Evolutionary conservation across 1,140 invertebrate genomes (phyloP).

Genomic region (Drosophila truncata): DNA sequence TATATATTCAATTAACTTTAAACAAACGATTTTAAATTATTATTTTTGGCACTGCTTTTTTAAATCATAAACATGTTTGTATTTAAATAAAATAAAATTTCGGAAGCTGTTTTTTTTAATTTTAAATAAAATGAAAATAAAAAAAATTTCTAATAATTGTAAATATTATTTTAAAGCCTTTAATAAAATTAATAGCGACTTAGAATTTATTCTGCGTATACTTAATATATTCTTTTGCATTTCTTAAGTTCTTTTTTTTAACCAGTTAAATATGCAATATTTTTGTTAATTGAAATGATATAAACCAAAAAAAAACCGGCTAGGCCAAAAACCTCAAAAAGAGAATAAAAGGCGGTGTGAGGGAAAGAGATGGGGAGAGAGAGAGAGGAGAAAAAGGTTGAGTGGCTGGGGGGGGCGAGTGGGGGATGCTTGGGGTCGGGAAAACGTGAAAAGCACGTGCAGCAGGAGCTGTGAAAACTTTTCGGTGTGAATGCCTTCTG

Average conservation of each 20-base stretch:
- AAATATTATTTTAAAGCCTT: not conserved
- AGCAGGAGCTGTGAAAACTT: slow-evolving; percentile 52
- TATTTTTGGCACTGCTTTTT: no score
- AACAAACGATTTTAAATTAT: no score
- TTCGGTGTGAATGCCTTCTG: slow-evolving; percentile 82
- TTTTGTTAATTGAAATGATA: slow-evolving; percentile 34
- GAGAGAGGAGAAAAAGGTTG: not conserved
- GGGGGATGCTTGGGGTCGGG: slow-evolving; percentile 22
- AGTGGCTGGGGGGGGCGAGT: not conserved
- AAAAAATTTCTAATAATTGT: no score
- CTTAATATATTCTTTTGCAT: no score
- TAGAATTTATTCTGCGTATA: no score
- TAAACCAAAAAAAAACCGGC: slow-evolving; percentile 44
- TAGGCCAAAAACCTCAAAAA: slow-evolving; percentile 20
- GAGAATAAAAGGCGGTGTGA: not conserved
- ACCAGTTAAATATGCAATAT: slow-evolving; percentile 29
- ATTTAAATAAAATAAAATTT: no score
- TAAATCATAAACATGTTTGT: no score
- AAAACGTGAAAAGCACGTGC: slow-evolving; percentile 74
- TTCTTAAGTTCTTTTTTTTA: no score
- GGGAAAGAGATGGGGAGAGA: not conserved
- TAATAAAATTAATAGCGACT: no score
- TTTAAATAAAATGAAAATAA: no score
- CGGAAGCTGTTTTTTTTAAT: no score
- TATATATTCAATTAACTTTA: no score